These are phyloP conservation scores for Choloepus didactylus DNA, from an alignment of 2,797 vertebrate genomes.

Conservation along the genomic window DNA sequence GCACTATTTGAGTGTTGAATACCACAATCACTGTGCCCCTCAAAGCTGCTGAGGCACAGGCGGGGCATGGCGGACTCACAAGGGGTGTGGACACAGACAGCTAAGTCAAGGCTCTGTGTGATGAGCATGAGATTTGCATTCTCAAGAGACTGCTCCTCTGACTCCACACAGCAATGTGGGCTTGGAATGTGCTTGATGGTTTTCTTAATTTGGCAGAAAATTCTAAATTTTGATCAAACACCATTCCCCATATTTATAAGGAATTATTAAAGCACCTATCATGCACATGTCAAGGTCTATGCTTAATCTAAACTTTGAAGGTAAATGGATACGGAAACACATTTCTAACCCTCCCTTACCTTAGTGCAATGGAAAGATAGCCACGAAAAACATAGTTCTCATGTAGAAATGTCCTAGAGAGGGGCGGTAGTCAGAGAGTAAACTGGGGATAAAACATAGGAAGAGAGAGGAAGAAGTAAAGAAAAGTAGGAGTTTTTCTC, in stretches of 20 bases:
- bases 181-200: not conserved
- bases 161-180: no score
- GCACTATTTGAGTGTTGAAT: not conserved
- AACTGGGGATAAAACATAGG: not conserved
- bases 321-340: not conserved
- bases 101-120: not conserved
- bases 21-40: not conserved
- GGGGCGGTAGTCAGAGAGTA: not conserved
- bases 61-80: not conserved
- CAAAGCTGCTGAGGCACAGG: rapidly evolving
- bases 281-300: not conserved
- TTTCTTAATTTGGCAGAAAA: not conserved
- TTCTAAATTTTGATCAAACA: not conserved
- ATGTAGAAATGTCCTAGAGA: not conserved
- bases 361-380: not conserved
- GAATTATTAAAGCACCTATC: not conserved
- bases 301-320: not conserved
- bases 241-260: not conserved
- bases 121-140: not conserved
- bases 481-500: not conserved
- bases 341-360: not conserved
- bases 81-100: not conserved
- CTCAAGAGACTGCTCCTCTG: not conserved
- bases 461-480: not conserved
- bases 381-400: not conserved